Evolutionary conservation across 2,888 invertebrate genomes (phyloP).

Genomic region (Balanococcus diminutus): DNA sequence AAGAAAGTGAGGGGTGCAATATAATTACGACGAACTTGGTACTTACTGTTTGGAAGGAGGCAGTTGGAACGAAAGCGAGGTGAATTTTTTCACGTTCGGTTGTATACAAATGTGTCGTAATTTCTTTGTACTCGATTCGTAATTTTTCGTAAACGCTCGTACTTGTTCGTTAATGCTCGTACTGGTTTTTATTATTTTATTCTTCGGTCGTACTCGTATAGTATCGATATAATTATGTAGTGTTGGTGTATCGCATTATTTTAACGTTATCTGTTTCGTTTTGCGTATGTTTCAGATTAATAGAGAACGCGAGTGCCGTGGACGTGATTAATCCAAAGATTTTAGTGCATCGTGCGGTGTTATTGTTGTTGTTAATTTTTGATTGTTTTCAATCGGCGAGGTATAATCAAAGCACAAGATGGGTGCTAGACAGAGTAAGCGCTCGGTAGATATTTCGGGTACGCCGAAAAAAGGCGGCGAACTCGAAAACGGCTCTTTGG

Average conservation of each 20-base stretch:
- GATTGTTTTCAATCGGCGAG: not conserved
- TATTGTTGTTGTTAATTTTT: not conserved
- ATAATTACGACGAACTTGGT: no score
- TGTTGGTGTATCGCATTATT: not conserved
- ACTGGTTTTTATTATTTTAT: no score
- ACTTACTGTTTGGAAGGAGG: no score
- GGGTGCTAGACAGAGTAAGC: slow-evolving; percentile 61
- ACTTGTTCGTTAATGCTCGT: no score
- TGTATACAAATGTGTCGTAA: no score
- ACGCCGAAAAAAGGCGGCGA: slow-evolving; percentile 59
- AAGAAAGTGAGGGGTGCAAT: no score
- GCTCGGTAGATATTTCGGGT: slow-evolving; percentile 59
- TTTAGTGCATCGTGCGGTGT: not conserved
- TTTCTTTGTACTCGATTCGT: no score
- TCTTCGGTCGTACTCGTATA: no score
- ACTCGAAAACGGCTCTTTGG: slow-evolving; percentile 57
- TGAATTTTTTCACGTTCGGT: no score
- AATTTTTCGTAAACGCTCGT: no score
- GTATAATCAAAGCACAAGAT: slow-evolving; percentile 59
- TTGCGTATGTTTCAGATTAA: not conserved
- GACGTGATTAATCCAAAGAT: not conserved
- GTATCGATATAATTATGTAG: no score
- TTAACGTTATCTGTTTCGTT: not conserved
- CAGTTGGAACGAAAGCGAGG: no score
- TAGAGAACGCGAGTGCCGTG: not conserved